These are phyloP conservation scores for Pica pica DNA, from an alignment of 2,113 vertebrate genomes.

Conservation along the genomic window DNA sequence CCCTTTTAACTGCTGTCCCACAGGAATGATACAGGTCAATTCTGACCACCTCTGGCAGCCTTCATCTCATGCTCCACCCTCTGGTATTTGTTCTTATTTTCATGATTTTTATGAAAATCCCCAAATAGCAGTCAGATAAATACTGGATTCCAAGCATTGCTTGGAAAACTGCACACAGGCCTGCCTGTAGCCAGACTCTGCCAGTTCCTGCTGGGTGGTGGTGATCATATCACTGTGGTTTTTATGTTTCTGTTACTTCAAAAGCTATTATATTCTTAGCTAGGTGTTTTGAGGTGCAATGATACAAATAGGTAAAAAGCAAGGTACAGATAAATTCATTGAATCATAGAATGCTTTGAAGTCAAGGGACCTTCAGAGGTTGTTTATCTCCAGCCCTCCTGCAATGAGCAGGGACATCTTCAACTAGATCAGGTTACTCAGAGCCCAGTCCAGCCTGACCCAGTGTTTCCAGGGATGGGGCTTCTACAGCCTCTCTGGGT, in stretches of 20 bases:
- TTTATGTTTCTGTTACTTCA: neutral
- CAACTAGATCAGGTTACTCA: neutral
- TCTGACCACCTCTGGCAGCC: neutral
- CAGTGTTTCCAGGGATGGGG: neutral
- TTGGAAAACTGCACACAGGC: neutral
- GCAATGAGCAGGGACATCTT: neutral
- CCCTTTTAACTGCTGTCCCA: neutral
- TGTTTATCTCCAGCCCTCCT: neutral
- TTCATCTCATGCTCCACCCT: neutral
- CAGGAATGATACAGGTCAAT: rapidly evolving
- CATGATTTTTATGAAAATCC: neutral
- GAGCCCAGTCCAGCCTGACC: neutral
- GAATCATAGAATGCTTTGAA: neutral
- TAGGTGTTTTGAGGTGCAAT: neutral
- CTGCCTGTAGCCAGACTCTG: neutral
- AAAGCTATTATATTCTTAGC: neutral
- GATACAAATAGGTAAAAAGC: neutral
- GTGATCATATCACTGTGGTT: neutral
- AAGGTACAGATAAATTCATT: neutral
- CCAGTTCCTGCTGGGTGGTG: neutral
- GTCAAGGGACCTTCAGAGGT: neutral
- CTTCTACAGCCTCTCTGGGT: neutral
- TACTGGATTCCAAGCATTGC: neutral
- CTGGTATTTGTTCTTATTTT: neutral
- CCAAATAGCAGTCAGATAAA: neutral